phyloP scores from a whole-genome alignment of 92 coral and sea anemone genomes.

The Epizoanthus illoricatus region DNA sequence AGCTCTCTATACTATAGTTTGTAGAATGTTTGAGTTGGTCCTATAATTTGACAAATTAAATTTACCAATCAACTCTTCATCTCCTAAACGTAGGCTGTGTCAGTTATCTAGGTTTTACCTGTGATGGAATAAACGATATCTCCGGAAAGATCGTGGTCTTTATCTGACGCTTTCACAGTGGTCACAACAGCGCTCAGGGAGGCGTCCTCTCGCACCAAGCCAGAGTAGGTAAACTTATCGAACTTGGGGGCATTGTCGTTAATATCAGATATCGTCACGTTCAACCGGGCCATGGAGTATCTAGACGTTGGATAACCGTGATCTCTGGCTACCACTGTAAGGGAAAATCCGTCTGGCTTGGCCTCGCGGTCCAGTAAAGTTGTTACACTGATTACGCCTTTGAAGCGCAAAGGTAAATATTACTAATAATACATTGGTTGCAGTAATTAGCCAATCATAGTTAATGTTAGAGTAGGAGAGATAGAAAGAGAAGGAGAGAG shows the following conservation, averaged over 20 bases:
- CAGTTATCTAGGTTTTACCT: constrained; percentile 41
- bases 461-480: neutral
- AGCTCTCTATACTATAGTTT: too few species aligned
- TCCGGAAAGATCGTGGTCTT: constrained; percentile 89
- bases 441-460: too few species aligned
- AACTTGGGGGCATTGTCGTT: constrained; percentile 91
- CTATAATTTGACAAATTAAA: neutral
- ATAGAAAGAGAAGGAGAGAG: neutral
- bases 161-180: constrained; percentile 77
- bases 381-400: constrained; percentile 75
- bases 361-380: constrained; percentile 84
- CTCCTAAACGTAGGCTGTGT: too few species aligned
- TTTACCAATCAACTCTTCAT: neutral
- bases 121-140: constrained; percentile 70
- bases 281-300: constrained; percentile 70
- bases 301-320: constrained; percentile 88
- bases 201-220: constrained; percentile 74
- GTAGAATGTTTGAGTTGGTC: too few species aligned
- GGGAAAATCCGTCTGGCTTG: constrained; percentile 77
- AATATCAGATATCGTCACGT: constrained; percentile 84
- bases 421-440: too few species aligned
- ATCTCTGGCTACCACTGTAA: constrained; percentile 79
- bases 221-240: constrained; percentile 81
- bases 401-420: neutral
- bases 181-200: constrained; percentile 58